Evolutionary conservation across 2,113 vertebrate genomes (phyloP).

Genomic region (Illadopsis cleaveri): DNA sequence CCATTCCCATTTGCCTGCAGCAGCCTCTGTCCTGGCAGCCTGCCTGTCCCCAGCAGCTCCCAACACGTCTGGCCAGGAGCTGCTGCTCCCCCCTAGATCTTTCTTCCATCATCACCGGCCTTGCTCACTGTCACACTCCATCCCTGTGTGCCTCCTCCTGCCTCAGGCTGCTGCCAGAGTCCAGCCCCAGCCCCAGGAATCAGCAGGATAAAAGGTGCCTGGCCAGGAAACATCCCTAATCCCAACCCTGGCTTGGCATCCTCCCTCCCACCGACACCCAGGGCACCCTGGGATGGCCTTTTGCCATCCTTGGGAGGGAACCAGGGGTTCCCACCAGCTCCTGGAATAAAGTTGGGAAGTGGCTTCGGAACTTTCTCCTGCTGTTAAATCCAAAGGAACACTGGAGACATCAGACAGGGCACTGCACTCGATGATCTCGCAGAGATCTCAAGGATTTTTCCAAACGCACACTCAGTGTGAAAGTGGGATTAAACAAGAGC

Average conservation of each 20-base stretch:
- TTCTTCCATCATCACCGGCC: background rate
- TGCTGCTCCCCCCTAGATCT: background rate
- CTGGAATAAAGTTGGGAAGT: background rate
- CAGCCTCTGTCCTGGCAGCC: background rate
- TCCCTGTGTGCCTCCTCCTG: background rate
- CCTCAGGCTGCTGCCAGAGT: background rate
- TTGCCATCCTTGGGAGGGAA: background rate
- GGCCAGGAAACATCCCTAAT: background rate
- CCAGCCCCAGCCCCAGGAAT: background rate
- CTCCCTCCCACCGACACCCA: rapidly evolving
- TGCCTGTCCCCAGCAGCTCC: slow-evolving; percentile 27
- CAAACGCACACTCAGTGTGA: rapidly evolving
- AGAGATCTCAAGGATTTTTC: background rate
- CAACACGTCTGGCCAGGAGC: background rate
- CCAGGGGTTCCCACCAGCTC: rapidly evolving
- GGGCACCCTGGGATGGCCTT: rapidly evolving
- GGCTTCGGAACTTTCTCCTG: background rate
- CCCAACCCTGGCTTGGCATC: background rate
- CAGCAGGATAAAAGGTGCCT: background rate
- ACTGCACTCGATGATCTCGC: rapidly evolving
- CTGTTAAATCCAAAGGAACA: background rate
- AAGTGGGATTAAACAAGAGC: background rate
- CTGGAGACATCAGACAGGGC: rapidly evolving
- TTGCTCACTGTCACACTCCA: background rate
- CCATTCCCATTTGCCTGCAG: rapidly evolving